Conservation (phyloP, 1,140 invertebrate species). For the Leptoteleia sp. region DNA sequence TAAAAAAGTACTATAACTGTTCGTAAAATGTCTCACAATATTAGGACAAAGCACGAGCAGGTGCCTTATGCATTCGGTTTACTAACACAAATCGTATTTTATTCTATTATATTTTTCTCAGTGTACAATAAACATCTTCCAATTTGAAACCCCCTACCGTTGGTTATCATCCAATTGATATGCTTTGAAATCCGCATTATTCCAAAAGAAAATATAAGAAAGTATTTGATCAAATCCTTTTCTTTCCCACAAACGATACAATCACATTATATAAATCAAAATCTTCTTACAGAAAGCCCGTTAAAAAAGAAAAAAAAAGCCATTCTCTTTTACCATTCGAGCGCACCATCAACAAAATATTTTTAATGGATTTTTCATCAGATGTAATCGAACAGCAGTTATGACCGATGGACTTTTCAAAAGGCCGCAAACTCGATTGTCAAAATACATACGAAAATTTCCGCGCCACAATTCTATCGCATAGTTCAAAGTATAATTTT, state of each 20-base stretch:
- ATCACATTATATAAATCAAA: slow-evolving; percentile 51
- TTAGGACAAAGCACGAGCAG: too few relatives aligned
- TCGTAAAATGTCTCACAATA: too few relatives aligned
- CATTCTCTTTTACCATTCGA: slow-evolving; percentile 9
- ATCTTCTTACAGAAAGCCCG: slow-evolving; percentile 46
- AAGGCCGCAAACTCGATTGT: too few relatives aligned
- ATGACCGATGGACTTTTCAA: slow-evolving; percentile 8
- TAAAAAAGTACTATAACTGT: too few relatives aligned
- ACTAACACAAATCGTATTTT: too few relatives aligned
- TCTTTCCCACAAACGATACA: slow-evolving; percentile 26
- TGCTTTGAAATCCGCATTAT: slow-evolving; percentile 11
- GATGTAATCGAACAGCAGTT: slow-evolving; percentile 32
- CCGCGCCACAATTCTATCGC: too few relatives aligned
- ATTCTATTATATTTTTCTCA: neutral
- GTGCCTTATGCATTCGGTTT: too few relatives aligned
- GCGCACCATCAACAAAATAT: slow-evolving; percentile 19
- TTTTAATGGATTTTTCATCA: slow-evolving; percentile 40
- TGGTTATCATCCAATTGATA: too few relatives aligned
- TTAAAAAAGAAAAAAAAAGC: slow-evolving; percentile 53
- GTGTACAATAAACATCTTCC: slow-evolving; percentile 10
- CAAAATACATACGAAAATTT: too few relatives aligned
- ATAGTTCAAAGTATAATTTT: too few relatives aligned
- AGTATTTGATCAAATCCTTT: slow-evolving; percentile 43
- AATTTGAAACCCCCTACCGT: slow-evolving; percentile 16
- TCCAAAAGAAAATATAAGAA: slow-evolving; percentile 20